Evolutionary conservation across 2,113 vertebrate species (phyloP), one percentile per base, ranked within the genome.

Genomic region (Stercorarius parasiticus): DNA sequence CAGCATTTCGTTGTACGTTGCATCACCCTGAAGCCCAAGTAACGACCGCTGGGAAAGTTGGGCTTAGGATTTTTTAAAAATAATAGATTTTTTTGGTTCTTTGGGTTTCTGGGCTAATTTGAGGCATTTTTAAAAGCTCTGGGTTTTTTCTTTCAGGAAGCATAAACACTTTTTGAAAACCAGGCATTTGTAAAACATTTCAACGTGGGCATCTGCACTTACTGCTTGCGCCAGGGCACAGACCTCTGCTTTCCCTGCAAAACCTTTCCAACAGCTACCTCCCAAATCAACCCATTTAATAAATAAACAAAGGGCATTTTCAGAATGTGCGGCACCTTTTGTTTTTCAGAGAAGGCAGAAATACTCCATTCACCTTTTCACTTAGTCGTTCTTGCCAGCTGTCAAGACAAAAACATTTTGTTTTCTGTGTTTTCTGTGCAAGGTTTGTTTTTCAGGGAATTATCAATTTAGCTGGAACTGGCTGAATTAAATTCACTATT

Each of bases 401-500:
- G 88, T 92, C 69, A 59, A 29, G 76, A 76, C 20, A 55, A 93
- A 94, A 71, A 11, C 65, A 34, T 90, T 72, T 73, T 80, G 66
- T 92, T 91, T 82, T 95, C 21, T 59, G 73, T 95, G 93, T 94
- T 84, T 76, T 69, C 81, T 36, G 55, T 88, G 77, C 70, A 30
- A 84, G 72, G 64, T 83, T 92, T 94, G 42, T 87, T 97, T 96
- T 79, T 15, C 91, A 80, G 89, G 81, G 61, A 81, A 62, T 84
- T 66, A 29, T 5, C 66, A 22, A 45, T 79, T 91, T 64, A 18
- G 26, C 43, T 91, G 80, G 47, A 86, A 81, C 49, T 69, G 72
- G 77, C 61, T 79, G 83, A 93, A 97, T 94, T 97, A 95, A 97
- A 95, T 56, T 59, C 22, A 19, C 66, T 94, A 7, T 69, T 94